Base-by-base conservation (phyloP, 2,113 vertebrate genomes). In the Egretta garzetta region DNA sequence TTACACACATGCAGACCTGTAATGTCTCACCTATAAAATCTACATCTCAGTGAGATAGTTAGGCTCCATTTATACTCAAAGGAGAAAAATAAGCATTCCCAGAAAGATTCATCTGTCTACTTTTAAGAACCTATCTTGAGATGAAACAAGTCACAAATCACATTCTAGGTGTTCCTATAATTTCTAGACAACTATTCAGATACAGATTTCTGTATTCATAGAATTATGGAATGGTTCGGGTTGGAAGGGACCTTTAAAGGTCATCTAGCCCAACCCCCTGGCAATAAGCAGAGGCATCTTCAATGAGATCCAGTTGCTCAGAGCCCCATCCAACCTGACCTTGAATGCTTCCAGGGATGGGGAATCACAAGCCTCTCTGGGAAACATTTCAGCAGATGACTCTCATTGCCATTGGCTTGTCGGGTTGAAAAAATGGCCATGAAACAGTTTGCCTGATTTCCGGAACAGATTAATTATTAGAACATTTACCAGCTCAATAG, bases 21-120 rank as follows among this genome's bases (percentile, higher is more conserved):
- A 35, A 43, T 33, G 11, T 49, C 23, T 86, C 60, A 50, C 17
- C 37, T 59, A 10, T 71, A 55, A 84, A 73, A 87, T 37, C 45
- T 55, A 14, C 4, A 7, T 15, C 33, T 70, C 0, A 0, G 3
- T 33, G n/a, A 86, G 26, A 50, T n/a, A 60, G 39, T 8, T 56
- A 45, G 14, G 32, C 32, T 93, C 21, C 21, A 32, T 75, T 86
- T 56, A 60, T 27, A 24, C 12, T 58, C 22, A 77, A 30, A 58
- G 17, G 3, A 80, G 24, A 74, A 9, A 91, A 28, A 41, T 41
- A 71, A 76, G 53, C 33, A 19, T 14, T 73, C 21, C 8, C n/a
- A 86, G 37, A 91, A 80, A 45, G 39, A 91, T 35, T 67, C 37
- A 56, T 90, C 60, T 86, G 30, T 47, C 53, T 64, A 50, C 27